Conservation (phyloP, 2,797 vertebrate genomes). For the Halcyon smyrnensis region DNA sequence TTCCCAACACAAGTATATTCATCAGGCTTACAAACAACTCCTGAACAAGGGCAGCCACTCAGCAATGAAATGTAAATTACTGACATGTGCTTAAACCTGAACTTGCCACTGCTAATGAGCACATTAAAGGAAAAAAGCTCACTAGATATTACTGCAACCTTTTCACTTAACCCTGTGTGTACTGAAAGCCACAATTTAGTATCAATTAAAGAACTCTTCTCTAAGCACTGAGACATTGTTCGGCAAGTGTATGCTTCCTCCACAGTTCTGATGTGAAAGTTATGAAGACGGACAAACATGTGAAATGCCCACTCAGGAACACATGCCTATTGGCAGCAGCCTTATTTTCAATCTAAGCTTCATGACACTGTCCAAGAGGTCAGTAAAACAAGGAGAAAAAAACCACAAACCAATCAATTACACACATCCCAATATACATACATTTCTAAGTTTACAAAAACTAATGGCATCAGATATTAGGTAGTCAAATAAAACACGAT, state of each 20-base stretch:
- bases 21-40: slow-evolving; percentile 79
- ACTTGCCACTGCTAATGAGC: slow-evolving; percentile 80
- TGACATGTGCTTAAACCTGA: slow-evolving; percentile 80
- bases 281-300: neutral
- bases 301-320: neutral
- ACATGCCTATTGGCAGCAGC: neutral
- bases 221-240: slow-evolving; percentile 15
- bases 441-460: neutral
- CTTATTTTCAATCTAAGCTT: neutral
- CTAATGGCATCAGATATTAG: neutral
- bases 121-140: slow-evolving; percentile 75
- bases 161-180: slow-evolving; percentile 77
- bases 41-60: slow-evolving; percentile 77
- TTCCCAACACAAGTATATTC: slow-evolving; percentile 82
- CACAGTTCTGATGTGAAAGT: neutral
- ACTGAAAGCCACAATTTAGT: slow-evolving; percentile 61
- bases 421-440: neutral
- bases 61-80: slow-evolving; percentile 83
- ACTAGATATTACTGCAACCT: slow-evolving; percentile 75
- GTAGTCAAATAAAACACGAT: neutral
- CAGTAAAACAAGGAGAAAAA: neutral
- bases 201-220: slow-evolving; percentile 58
- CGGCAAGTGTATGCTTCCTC: neutral
- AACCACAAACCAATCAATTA: too few species aligned
- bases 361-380: neutral